Evolutionary conservation across 2,888 invertebrate species (phyloP), one percentile per base, ranked within the genome.

Genomic region (Tromatobia lineatoria): DNA sequence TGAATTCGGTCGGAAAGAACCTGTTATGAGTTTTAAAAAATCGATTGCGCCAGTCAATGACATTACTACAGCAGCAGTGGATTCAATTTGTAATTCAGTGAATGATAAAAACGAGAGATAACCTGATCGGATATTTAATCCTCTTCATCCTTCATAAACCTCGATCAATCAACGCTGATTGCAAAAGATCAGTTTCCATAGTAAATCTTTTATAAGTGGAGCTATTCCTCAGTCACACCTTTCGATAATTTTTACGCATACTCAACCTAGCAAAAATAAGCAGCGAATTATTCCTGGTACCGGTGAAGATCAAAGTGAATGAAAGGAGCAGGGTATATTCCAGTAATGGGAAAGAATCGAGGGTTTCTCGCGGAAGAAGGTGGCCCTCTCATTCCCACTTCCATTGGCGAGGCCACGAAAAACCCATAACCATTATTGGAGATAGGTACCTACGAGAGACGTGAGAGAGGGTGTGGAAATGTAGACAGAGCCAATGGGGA

Each of bases 391-490:
- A 71, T 83, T 71, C 57, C 70, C 47, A 29, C 75, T 79, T 75
- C 38, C 71, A 29, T 75, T 75, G 57, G 64, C 50, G 66, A 83
- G 69, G 54, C 57, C 83, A 70, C 83, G 83, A 69, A 75, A 61
- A 23, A 18, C 78, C 34, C 75, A 76, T 83, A 83, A 83, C 83
- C 79, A 80, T 80, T 79, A 83, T 71, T 70, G 20, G 57, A 15
- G 70, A 70, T 76, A 83, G 61, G 52, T 69, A 80, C 59, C 57
- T 73, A 73, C 57, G 45, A 66, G 29, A 20, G 13, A 34, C 25
- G 20, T 61, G 23, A 52, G 42, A 73, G 23, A 59, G 67, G 38
- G n/a, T 54, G 76, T 45, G 47, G 13, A 34, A 18, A 50, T 66
- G 54, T 18, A 42, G 57, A 73, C 67, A 67, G 42, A 52, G 57